phyloP scores from a whole-genome alignment of 1,140 invertebrate species.

The Zaprionus inermis region DNA sequence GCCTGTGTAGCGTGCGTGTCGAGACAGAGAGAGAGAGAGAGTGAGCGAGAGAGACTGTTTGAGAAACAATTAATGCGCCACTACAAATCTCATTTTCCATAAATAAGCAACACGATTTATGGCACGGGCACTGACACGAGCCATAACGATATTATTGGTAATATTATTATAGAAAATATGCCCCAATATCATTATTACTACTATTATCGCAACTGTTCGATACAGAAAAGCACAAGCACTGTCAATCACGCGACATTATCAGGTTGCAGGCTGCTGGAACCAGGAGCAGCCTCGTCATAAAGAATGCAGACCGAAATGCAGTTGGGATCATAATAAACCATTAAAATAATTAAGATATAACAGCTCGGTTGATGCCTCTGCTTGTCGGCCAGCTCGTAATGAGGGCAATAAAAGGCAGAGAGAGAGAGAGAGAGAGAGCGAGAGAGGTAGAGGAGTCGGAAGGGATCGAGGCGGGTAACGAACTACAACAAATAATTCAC shows the following conservation, averaged over 20 bases:
- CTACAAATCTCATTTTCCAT: conserved; percentile 75
- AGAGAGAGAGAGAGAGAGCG: conserved; percentile 13
- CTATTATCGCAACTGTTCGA: conserved; percentile 20
- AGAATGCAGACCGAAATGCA: conserved; percentile 45
- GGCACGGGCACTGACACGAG: conserved; percentile 34
- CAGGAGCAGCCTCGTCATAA: conserved; percentile 21
- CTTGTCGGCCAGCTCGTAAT: conserved; percentile 24
- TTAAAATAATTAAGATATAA: conserved; percentile 80
- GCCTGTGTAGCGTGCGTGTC: conserved; percentile 42
- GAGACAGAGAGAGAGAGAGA: conserved; percentile 14
- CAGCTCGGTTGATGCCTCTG: conserved; percentile 28
- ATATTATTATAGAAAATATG: conserved; percentile 67
- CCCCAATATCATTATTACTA: conserved; percentile 57
- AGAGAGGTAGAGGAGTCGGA: no score
- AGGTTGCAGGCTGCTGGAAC: background rate
- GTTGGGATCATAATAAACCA: conserved; percentile 74
- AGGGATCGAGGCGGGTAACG: background rate
- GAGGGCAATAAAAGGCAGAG: conserved; percentile 53
- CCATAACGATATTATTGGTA: conserved; percentile 51
- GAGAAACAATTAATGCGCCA: conserved; percentile 59
- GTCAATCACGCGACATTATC: conserved; percentile 70
- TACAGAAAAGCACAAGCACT: conserved; percentile 47
- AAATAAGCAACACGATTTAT: conserved; percentile 69
- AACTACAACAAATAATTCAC: conserved; percentile 55
- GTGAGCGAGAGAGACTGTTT: conserved; percentile 3